Evolutionary conservation across 2,888 invertebrate genomes (phyloP).

Genomic region (Cryptops parisi): DNA sequence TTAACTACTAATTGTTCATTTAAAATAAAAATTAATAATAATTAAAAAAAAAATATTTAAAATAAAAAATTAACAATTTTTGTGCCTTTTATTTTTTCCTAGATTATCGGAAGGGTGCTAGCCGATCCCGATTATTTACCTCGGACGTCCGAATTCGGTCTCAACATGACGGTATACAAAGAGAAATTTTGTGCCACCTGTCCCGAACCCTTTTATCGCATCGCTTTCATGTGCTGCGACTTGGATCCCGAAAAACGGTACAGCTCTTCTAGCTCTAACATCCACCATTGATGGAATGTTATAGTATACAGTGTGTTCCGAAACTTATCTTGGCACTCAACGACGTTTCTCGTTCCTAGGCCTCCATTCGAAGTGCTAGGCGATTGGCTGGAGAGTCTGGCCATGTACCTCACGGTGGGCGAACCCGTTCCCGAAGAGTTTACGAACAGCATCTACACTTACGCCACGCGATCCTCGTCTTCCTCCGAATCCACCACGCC

Average conservation of each 20-base stretch:
- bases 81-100: constrained; percentile 20
- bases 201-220: constrained; percentile 71
- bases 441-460: constrained; percentile 59
- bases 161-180: constrained; percentile 70
- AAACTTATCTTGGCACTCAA: neutral
- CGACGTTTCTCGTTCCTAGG: constrained; percentile 36
- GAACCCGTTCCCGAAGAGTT: constrained; percentile 49
- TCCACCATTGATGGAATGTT: too few relatives aligned
- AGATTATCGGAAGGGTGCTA: constrained; percentile 86
- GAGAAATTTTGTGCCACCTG: constrained; percentile 72
- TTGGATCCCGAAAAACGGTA: constrained; percentile 77
- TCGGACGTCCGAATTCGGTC: constrained; percentile 76
- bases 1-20: too few relatives aligned
- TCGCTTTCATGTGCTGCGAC: constrained; percentile 81
- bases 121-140: constrained; percentile 92
- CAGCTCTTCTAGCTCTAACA: too few relatives aligned
- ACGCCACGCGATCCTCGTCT: constrained; percentile 33
- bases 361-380: constrained; percentile 80
- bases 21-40: constrained; percentile 1
- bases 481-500: constrained; percentile 46
- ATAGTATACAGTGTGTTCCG: neutral
- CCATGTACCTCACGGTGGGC: constrained; percentile 52
- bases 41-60: neutral
- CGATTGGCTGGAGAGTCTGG: constrained; percentile 70
- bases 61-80: neutral